phyloP scores from a whole-genome alignment of 2,797 vertebrate species.

The Psittacula derbiana region DNA sequence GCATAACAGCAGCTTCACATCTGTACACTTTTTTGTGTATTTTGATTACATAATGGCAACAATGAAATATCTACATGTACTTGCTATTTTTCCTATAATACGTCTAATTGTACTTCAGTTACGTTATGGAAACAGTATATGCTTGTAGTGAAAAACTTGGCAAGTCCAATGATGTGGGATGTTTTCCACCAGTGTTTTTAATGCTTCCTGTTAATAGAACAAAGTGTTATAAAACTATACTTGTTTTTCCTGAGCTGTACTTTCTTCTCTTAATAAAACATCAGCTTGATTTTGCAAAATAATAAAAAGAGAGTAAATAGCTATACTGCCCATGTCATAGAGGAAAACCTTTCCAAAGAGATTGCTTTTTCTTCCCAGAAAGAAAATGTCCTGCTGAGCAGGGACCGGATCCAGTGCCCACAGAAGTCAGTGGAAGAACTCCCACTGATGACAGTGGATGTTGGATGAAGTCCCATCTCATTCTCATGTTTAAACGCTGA shows the following conservation, averaged over 20 bases:
- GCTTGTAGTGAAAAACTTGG: not conserved
- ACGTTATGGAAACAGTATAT: not conserved
- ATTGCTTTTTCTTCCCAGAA: constrained; percentile 64
- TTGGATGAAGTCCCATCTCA: constrained; percentile 37
- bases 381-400: constrained; percentile 53
- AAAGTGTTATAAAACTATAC: not conserved
- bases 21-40: not conserved
- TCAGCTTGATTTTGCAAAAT: constrained; percentile 10
- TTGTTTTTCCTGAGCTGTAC: constrained; percentile 13
- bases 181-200: constrained; percentile 7
- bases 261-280: not conserved
- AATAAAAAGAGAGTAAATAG: not conserved
- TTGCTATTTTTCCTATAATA: not conserved
- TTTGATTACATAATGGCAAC: not conserved
- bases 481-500: not conserved
- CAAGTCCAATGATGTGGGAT: not conserved
- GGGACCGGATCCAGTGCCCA: constrained; percentile 4
- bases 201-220: not conserved
- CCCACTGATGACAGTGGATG: constrained; percentile 32
- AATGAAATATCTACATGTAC: not conserved
- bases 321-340: constrained; percentile 30
- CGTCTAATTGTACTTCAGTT: not conserved
- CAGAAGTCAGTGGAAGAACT: constrained; percentile 52
- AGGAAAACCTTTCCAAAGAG: constrained; percentile 67
- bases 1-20: not conserved